A percentile compares a stretch with the other conserved stretches of the same genome.
phyloP scores from a whole-genome alignment of 2,113 vertebrate genomes.

The Pangasianodon gigas region DNA sequence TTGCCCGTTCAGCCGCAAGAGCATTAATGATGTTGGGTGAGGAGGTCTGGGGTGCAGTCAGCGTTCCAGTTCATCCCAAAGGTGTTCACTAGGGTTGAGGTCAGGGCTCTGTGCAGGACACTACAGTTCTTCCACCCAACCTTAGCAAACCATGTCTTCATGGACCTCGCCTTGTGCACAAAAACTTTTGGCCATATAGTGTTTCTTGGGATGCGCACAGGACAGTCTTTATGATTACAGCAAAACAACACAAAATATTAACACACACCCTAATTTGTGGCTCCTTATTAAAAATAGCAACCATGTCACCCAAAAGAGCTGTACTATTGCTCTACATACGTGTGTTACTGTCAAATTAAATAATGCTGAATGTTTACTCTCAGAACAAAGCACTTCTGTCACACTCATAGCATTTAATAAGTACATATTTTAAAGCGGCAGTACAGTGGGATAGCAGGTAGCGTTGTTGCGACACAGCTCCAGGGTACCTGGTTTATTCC shows the following conservation, averaged over 20 bases:
- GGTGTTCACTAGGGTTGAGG: too few species aligned
- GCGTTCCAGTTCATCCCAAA: too few species aligned
- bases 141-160: too few species aligned
- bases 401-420: background rate
- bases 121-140: too few species aligned
- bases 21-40: too few species aligned
- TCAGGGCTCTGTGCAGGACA: too few species aligned
- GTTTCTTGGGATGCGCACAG: too few species aligned
- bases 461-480: background rate
- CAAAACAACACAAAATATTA: background rate
- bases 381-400: background rate
- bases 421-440: too few species aligned
- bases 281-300: background rate
- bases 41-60: too few species aligned
- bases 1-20: too few species aligned
- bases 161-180: too few species aligned
- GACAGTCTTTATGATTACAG: background rate
- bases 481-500: background rate
- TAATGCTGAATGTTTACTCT: background rate
- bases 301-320: background rate
- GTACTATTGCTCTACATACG: background rate
- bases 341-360: background rate
- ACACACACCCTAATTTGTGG: too few species aligned
- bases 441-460: background rate
- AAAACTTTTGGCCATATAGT: background rate